A percentile compares a stretch with the other conserved stretches of the same genome.
phyloP scores from a whole-genome alignment of 2,113 vertebrate species.

The Corythoichthys haematopterus region DNA sequence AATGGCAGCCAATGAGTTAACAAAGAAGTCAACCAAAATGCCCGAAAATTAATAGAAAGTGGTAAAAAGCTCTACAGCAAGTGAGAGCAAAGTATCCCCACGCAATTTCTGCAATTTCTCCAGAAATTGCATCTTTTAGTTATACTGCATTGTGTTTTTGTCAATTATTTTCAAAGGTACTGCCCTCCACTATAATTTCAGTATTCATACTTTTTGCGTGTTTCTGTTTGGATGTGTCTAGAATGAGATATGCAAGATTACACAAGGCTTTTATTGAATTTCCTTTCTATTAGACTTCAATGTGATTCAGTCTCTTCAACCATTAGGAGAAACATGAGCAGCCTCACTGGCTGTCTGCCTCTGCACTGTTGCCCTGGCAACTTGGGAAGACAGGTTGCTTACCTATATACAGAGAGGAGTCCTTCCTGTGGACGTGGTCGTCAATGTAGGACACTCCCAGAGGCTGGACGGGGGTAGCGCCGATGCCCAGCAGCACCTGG shows the following conservation, averaged over 20 bases:
- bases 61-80: too few relatives aligned
- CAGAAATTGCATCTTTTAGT: too few relatives aligned
- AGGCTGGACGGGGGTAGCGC: conserved; percentile 90
- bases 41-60: too few relatives aligned
- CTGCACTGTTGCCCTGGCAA: conserved; percentile 53
- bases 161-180: too few relatives aligned
- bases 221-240: too few relatives aligned
- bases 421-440: conserved; percentile 90
- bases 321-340: conserved; percentile 22
- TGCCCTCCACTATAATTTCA: too few relatives aligned
- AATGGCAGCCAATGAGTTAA: too few relatives aligned
- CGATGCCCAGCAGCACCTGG: conserved; percentile 95
- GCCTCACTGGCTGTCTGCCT: conserved; percentile 27
- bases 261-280: not conserved
- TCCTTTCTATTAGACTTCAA: not conserved
- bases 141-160: too few relatives aligned
- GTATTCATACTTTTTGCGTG: too few relatives aligned
- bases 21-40: too few relatives aligned
- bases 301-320: conserved; percentile 6
- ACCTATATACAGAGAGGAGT: conserved; percentile 96
- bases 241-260: not conserved
- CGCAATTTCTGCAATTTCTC: too few relatives aligned
- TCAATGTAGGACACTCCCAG: conserved; percentile 83
- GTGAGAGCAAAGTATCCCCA: too few relatives aligned
- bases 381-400: conserved; percentile 48